Base-by-base conservation (phyloP, 2,888 invertebrate species). In the Ophion ellenae region DNA sequence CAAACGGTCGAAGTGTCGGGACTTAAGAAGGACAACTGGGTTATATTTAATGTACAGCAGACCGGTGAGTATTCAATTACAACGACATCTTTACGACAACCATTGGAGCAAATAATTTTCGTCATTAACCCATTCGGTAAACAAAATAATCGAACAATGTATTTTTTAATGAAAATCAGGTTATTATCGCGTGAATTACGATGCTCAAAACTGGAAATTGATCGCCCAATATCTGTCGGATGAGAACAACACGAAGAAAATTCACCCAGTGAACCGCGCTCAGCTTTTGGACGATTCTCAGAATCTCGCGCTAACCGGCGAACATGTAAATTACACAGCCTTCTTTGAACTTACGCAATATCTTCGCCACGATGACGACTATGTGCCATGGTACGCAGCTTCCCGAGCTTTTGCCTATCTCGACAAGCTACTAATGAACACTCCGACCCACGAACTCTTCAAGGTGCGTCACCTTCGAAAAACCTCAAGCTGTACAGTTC, bases 351-450 rank as follows among this genome's bases (percentile, higher is more conserved):
- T 94, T 96, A 66, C 95, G 94, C 75, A 92, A 95, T 71, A 95
- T 94, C 89, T 98, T 86, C 92, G 94, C 69, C 94, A 95, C 7
- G 97, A 97, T 92, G 94, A 94, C 24, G 95, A 96, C 70, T 96
- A 96, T 85, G 94, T 96, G 7, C 96, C 97, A 0, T 97, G 97
- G 97, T 93, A 94, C 24, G 94, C 96, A 0, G 96, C 96, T 5
- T 94, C 96, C 17, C 92, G 93, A 80, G 95, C 95, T 24, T 94
- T 94, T 78, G 91, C 91, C 82, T 94, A 93, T 2, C 88, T 93
- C 1, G 92, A 94, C 67, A 92, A 94, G 86, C 84, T 94, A 53
- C 89, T 90, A 91, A 80, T 89, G 83, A 95, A 96, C 32, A 95
- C 95, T 0, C 94, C 96, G 0, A 94, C 95, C 64, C 96, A 96